Base-by-base conservation (phyloP, 2,113 vertebrate genomes). In the Rana temporaria region DNA sequence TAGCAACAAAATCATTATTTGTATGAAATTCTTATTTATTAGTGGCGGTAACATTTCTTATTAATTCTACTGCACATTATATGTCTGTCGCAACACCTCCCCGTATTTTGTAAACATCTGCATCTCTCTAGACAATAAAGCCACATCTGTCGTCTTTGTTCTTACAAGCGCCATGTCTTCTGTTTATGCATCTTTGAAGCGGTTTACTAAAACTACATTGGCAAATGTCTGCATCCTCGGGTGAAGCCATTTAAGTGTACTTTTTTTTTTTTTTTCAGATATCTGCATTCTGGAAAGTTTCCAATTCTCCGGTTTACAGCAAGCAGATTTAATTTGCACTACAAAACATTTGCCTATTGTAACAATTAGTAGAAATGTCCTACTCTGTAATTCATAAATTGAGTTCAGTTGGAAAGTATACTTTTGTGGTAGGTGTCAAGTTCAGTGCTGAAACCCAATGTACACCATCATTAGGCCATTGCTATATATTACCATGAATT, bases 331-430 rank as follows among this genome's bases (percentile, higher is more conserved):
- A 52, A 82, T 82, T 82, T 82, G 48, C 70, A 82, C 70, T 82
- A 66, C 80, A 82, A 82, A 82, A 82, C 62, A 74, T 66, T 66
- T 82, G 70, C 70, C 70, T 82, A 74, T 82, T 82, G 80, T 74
- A 82, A 82, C 80, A 82, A 82, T 82, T 82, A 74, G 70, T 8
- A 67, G 62, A 82, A 66, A 75, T 82, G 74, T 75, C 79, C 79
- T 81, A 57, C 80, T 82, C 62, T 82, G 69, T 74, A 82, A 82
- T 66, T 82, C 70, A 65, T 22, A 82, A 82, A 82, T 75, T 82
- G 80, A 82, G 67, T 74, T 82, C 70, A 82, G 59, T 82, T 65
- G 60, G 38, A 56, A 60, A 71, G 79, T 73, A 55, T 56, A 22
- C 2, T 38, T 12, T n/a, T 22, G 69, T 67, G 30, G 42, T 48